A percentile compares a stretch with the other conserved stretches of the same genome.
phyloP scores from a whole-genome alignment of 1,140 invertebrate species.

The Drosophila arawakana region DNA sequence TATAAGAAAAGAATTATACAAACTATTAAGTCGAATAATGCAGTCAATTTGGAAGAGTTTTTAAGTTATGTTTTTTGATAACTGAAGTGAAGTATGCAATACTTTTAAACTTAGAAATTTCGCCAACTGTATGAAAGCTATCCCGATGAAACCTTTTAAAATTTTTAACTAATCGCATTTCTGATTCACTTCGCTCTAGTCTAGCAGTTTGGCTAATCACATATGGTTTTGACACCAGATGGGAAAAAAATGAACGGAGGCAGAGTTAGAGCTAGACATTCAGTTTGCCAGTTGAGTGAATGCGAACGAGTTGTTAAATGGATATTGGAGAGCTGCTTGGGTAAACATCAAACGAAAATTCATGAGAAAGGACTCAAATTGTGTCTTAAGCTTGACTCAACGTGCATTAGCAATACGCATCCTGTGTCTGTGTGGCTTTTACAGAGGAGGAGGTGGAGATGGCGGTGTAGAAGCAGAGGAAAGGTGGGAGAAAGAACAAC shows the following conservation, averaged over 20 bases:
- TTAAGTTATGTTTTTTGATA: too few species aligned
- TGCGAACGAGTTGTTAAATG: slow-evolving; percentile 62
- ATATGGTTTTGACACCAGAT: not conserved
- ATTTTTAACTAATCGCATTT: too few species aligned
- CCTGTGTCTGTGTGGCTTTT: not conserved
- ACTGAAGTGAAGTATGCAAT: too few species aligned
- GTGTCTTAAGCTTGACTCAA: slow-evolving; percentile 80
- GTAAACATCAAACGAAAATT: slow-evolving; percentile 67
- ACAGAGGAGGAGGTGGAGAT: not conserved
- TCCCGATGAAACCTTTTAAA: too few species aligned
- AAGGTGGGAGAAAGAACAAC: slow-evolving; percentile 27
- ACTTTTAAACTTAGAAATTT: too few species aligned
- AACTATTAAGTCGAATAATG: too few species aligned
- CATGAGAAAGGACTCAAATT: slow-evolving; percentile 68
- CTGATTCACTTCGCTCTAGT: not conserved
- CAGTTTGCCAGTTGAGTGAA: slow-evolving; percentile 51
- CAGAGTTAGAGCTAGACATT: slow-evolving; percentile 7
- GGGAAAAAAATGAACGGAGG: not conserved
- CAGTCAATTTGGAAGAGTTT: too few species aligned
- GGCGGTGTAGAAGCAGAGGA: not conserved
- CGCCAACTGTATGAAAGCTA: too few species aligned
- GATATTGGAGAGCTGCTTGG: slow-evolving; percentile 37
- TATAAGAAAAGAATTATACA: too few species aligned
- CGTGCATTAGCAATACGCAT: slow-evolving; percentile 76
- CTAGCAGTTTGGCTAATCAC: not conserved